These are phyloP conservation scores for Drosophila prosaltans DNA, from an alignment of 1,140 invertebrate genomes.

Conservation along the genomic window DNA sequence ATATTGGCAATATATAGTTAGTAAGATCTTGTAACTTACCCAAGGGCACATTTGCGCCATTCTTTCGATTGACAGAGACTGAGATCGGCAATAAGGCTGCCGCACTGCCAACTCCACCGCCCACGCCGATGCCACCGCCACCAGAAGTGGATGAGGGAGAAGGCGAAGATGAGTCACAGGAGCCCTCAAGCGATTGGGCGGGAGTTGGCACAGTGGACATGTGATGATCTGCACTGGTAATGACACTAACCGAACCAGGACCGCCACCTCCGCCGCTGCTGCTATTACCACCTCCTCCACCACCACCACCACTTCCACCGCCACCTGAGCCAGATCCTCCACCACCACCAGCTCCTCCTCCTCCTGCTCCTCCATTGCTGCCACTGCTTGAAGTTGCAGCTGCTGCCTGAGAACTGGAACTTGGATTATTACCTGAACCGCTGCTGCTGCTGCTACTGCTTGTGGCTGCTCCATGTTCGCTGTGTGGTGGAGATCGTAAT, in stretches of 20 bases:
- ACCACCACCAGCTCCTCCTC: neutral
- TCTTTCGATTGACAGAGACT: conserved; percentile 81
- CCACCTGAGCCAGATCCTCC: conserved; percentile 14
- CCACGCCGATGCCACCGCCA: neutral
- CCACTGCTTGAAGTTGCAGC: conserved; percentile 4
- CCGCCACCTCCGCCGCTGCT: conserved; percentile 24
- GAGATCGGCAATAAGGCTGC: conserved; percentile 73
- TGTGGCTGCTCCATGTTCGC: conserved; percentile 62
- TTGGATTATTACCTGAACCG: neutral
- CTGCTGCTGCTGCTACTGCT: conserved; percentile 47
- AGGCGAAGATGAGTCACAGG: conserved; percentile 81
- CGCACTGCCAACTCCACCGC: neutral
- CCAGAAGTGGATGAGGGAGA: conserved; percentile 82
- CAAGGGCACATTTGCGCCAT: conserved; percentile 68
- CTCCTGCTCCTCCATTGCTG: neutral
- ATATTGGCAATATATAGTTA: neutral
- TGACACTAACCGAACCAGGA: conserved; percentile 47
- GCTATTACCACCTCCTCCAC: conserved; percentile 9
- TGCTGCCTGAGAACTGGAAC: conserved; percentile 1
- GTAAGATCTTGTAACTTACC: conserved; percentile 58
- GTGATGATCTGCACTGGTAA: conserved; percentile 72
- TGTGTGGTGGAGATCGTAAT: conserved; percentile 64
- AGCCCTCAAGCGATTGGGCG: conserved; percentile 78
- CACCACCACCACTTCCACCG: conserved; percentile 32
- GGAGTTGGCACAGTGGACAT: conserved; percentile 78